Conservation (phyloP, 92 coral and sea anemone genomes). For the Metridium senile region DNA sequence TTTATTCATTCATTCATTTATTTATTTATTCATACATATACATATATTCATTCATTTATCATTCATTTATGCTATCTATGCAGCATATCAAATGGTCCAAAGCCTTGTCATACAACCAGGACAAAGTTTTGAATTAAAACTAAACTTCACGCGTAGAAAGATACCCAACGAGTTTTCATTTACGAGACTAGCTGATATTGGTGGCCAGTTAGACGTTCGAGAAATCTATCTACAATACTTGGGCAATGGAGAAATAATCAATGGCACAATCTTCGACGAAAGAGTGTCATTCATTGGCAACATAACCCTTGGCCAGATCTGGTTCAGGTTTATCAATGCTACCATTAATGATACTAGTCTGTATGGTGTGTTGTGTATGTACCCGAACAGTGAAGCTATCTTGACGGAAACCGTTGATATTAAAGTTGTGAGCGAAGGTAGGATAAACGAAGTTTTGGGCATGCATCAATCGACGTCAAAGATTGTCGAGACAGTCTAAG, state of each 20-base stretch:
- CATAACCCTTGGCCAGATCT: background rate
- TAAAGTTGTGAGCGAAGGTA: background rate
- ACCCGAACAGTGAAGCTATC: background rate
- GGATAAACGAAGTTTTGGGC: background rate
- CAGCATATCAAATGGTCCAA: conserved; percentile 4
- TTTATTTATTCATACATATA: too few species aligned
- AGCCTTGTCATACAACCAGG: conserved; percentile 3
- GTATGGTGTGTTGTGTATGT: conserved; percentile 3
- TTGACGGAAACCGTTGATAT: background rate
- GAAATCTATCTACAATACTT: background rate
- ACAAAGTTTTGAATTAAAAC: conserved; percentile 20
- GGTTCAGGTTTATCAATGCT: background rate
- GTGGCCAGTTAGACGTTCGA: background rate
- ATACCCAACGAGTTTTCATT: conserved; percentile 21
- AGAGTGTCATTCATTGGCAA: background rate
- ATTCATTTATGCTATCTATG: too few species aligned
- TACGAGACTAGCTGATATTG: background rate
- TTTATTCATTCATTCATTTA: too few species aligned
- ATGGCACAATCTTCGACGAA: background rate
- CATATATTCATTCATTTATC: too few species aligned
- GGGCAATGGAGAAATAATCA: background rate
- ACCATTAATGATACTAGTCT: background rate
- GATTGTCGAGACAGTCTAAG: too few species aligned
- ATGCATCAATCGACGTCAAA: too few species aligned
- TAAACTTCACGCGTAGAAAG: conserved; percentile 7